Conservation (phyloP, 2,797 vertebrate species). For the Channallabes apus region DNA sequence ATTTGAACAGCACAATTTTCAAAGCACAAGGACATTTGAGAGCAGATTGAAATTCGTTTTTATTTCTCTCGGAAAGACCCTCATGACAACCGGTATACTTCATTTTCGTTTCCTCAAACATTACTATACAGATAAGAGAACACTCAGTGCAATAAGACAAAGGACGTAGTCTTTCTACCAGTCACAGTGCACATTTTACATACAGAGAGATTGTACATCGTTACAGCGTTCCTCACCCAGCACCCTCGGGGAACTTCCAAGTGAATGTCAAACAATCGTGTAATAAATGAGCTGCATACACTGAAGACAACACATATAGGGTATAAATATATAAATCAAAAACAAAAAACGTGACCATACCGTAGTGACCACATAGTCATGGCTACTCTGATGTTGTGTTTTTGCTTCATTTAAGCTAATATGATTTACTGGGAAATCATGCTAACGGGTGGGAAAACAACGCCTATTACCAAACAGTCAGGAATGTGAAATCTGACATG, state of each 20-base stretch:
- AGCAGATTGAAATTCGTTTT: constrained; percentile 74
- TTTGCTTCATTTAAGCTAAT: constrained; percentile 14
- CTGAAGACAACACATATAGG: constrained; percentile 50
- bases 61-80: constrained; percentile 78
- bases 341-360: constrained; percentile 19
- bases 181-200: constrained; percentile 95
- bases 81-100: constrained; percentile 80
- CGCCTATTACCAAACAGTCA: not conserved
- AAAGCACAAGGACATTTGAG: not conserved
- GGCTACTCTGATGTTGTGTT: constrained; percentile 31
- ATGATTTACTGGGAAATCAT: not conserved
- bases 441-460: not conserved
- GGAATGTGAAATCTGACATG: not conserved
- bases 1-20: not conserved
- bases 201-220: constrained; percentile 93
- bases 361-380: constrained; percentile 35
- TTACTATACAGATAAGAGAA: constrained; percentile 74
- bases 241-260: constrained; percentile 80
- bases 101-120: constrained; percentile 66
- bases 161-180: constrained; percentile 82
- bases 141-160: constrained; percentile 98
- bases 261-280: constrained; percentile 90
- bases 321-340: constrained; percentile 10
- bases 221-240: constrained; percentile 78
- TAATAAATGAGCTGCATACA: constrained; percentile 73